Evolutionary conservation across 1,140 invertebrate species (phyloP).

Genomic region (Caenorhabditis briggsae): DNA sequence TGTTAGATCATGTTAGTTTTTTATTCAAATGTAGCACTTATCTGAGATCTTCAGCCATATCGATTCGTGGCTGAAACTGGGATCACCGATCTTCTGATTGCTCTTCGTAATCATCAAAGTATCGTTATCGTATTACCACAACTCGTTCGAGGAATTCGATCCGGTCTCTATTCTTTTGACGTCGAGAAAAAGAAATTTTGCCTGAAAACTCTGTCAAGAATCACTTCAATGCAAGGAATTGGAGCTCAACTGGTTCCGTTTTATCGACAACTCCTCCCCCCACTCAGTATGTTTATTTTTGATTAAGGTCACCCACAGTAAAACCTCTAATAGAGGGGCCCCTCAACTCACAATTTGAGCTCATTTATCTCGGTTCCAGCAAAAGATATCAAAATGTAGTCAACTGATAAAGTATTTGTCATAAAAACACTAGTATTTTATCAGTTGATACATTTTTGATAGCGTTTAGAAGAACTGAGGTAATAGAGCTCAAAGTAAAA

Average conservation of each 20-base stretch:
- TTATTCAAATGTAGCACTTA: not conserved
- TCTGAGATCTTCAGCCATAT: conserved; percentile 42
- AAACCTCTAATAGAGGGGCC: too few species aligned
- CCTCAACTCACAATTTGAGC: too few species aligned
- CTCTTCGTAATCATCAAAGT: conserved; percentile 30
- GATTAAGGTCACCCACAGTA: too few species aligned
- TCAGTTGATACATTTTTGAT: too few species aligned
- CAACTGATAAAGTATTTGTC: too few species aligned
- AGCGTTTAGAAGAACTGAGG: too few species aligned
- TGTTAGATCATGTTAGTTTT: conserved; percentile 15
- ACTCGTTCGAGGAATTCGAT: conserved; percentile 55
- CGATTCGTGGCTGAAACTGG: conserved; percentile 59
- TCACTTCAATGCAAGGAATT: conserved; percentile 31
- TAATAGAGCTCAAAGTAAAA: too few species aligned
- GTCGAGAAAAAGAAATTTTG: conserved; percentile 50
- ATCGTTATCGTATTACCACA: conserved; percentile 50
- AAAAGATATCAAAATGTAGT: too few species aligned
- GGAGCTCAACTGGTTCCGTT: conserved; percentile 61
- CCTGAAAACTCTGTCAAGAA: conserved; percentile 48
- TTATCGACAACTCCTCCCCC: conserved; percentile 60
- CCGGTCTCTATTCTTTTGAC: conserved; percentile 57
- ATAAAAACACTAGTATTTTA: too few species aligned
- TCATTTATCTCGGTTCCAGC: too few species aligned
- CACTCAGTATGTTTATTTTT: conserved; percentile 32
- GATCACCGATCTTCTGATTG: conserved; percentile 55